These are phyloP conservation scores for Pseudomyrmex pallidus DNA, from an alignment of 1,140 invertebrate genomes.

Conservation along the genomic window DNA sequence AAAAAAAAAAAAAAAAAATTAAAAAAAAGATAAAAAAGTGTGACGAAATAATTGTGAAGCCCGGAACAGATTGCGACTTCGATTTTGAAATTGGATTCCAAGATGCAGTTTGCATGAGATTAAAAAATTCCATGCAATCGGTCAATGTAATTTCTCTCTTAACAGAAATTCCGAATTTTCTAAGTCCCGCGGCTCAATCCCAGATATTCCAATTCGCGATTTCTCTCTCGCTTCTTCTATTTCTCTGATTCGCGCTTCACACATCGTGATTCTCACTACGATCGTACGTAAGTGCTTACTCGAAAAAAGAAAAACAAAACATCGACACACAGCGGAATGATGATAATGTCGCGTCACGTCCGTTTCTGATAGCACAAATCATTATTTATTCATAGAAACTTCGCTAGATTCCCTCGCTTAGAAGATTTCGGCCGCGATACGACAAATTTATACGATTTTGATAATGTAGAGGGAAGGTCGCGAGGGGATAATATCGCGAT, in stretches of 20 bases:
- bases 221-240: not conserved
- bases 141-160: not conserved
- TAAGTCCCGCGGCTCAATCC: not conserved
- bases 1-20: no score
- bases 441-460: slow-evolving; percentile 19
- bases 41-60: slow-evolving; percentile 17
- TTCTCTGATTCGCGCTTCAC: not conserved
- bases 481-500: slow-evolving; percentile 21
- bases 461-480: slow-evolving; percentile 16
- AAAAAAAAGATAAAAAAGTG: slow-evolving; percentile 22
- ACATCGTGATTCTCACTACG: no score
- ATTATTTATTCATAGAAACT: not conserved
- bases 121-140: slow-evolving; percentile 10
- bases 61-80: not conserved
- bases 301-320: not conserved
- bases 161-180: not conserved
- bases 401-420: slow-evolving; percentile 1
- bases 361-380: not conserved
- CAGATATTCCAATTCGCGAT: not conserved
- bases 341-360: slow-evolving; percentile 1
- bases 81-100: slow-evolving; percentile 16
- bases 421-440: not conserved
- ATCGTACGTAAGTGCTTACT: not conserved
- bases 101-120: not conserved
- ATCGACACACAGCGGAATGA: not conserved